phyloP scores from a whole-genome alignment of 2,888 invertebrate genomes.

The Cataglyphis altisquamis region DNA sequence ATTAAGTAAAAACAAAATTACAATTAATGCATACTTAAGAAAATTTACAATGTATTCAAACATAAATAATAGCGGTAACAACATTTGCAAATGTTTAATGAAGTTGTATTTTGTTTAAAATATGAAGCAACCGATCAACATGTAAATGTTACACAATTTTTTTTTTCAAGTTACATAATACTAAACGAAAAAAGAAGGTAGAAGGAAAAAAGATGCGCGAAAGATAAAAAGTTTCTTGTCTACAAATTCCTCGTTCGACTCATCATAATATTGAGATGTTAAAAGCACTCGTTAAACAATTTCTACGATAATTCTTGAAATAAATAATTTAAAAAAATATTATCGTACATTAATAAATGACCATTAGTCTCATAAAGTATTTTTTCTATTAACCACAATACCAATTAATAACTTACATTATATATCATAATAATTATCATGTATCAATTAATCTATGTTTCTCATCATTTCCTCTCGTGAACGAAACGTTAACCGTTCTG shows the following conservation, averaged over 20 bases:
- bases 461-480: not conserved
- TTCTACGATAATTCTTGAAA: not conserved
- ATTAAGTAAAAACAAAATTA: constrained; percentile 31
- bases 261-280: not conserved
- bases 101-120: constrained; percentile 19
- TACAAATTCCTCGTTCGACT: not conserved
- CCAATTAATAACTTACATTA: not conserved
- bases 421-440: constrained; percentile 8
- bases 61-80: constrained; percentile 35
- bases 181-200: not conserved
- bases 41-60: constrained; percentile 50
- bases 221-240: not conserved
- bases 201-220: not conserved
- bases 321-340: not conserved
- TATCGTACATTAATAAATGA: not conserved
- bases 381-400: not conserved
- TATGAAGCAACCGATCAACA: not conserved
- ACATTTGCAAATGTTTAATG: constrained; percentile 34
- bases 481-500: not conserved
- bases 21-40: constrained; percentile 46
- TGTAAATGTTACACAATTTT: not conserved
- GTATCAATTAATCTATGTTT: not conserved
- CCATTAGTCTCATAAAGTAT: not conserved
- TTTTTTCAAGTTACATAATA: not conserved
- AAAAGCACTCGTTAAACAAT: not conserved